These are phyloP conservation scores for Bubo blakistoni DNA, from an alignment of 2,113 vertebrate species.

Conservation along the genomic window DNA sequence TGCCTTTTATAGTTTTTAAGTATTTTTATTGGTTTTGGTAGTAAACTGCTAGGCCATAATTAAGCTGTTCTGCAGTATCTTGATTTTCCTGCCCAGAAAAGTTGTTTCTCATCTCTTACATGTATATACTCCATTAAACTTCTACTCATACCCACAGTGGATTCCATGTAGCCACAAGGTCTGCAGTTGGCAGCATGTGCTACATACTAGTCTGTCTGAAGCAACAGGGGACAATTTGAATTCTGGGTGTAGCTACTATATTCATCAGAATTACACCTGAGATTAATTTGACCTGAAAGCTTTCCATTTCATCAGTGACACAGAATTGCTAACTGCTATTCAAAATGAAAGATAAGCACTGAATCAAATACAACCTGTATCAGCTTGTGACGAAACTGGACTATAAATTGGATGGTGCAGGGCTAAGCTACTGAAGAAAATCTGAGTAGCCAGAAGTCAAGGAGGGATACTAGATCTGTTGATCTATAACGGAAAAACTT, in stretches of 20 bases:
- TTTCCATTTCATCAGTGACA: neutral
- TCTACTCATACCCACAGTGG: neutral
- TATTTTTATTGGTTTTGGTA: neutral
- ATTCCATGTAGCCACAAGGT: neutral
- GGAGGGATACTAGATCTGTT: neutral
- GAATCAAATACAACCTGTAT: neutral
- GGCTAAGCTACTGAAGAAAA: neutral
- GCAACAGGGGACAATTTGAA: neutral
- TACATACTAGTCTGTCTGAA: neutral
- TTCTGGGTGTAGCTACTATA: neutral
- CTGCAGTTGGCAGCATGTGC: neutral
- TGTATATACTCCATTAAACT: neutral
- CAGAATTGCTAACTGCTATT: neutral
- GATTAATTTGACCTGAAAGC: neutral
- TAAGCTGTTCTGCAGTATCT: neutral
- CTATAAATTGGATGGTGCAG: neutral
- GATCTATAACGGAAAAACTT: neutral
- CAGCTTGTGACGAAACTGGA: neutral
- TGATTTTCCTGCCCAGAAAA: neutral
- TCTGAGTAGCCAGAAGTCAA: neutral
- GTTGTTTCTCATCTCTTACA: neutral
- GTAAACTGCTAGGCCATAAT: neutral
- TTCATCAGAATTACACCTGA: neutral
- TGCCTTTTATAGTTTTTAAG: neutral
- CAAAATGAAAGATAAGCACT: neutral